Base-by-base conservation (phyloP, 2,797 vertebrate genomes). In the Coreius guichenoti region DNA sequence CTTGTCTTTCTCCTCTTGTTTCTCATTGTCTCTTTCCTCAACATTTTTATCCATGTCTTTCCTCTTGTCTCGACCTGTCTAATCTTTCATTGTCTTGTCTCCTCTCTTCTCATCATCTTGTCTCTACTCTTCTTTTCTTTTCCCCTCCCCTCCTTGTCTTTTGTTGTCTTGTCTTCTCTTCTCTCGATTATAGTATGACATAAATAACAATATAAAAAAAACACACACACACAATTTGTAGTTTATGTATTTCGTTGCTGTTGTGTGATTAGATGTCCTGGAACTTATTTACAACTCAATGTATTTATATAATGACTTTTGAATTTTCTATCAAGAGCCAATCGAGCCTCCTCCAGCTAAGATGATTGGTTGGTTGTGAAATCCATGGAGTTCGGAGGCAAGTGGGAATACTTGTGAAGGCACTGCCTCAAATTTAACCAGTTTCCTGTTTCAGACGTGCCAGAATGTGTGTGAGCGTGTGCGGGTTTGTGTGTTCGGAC, bases 251-350 rank as follows among this genome's bases (percentile, higher is more conserved):
- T 39, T 75, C 0, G 7, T 8, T 45, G 26, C 2, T 39, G 65
- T 29, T 73, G n/a, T 43, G 8, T 79, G 33, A 86, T 68, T 63
- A n/a, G 4, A 67, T 11, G n/a, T 49, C 74, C 51, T 68, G 5
- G 47, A 12, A 51, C 21, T 43, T 31, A 65, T 73, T 79, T 65
- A 23, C 26, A n/a, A 23, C 6, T 11, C 21, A 19, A 9, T 82
- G 65, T 54, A 61, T 73, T 86, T 58, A 63, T 63, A 77, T 39
- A 36, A 82, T 49, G 49, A 45, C 51, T 81, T 61, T 54, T 65
- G 21, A 72, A 43, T 79, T 63, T 63, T 69, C 67, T 33, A 31
- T 51, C 12, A 63, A 51, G 8, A 77, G 47, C 54, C 72, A 39
- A 82, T 63, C 63, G 17, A 67, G 58, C 45, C 31, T 65, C 73